phyloP scores from a whole-genome alignment of 2,113 vertebrate genomes.

The Nycticryphes semicollaris region DNA sequence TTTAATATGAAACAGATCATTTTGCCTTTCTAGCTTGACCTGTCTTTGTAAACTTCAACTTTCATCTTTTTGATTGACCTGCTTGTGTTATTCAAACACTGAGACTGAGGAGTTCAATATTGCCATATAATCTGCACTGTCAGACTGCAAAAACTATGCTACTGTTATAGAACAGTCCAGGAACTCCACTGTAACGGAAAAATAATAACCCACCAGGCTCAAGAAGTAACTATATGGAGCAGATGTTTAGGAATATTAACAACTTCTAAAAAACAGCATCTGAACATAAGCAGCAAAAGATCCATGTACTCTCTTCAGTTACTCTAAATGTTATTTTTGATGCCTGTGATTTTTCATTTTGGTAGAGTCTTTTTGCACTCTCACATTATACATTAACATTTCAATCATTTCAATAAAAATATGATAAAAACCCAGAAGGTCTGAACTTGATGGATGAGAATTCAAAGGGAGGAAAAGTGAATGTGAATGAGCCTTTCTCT shows the following conservation, averaged over 20 bases:
- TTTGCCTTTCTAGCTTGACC: background rate
- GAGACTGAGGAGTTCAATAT: background rate
- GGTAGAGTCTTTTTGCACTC: background rate
- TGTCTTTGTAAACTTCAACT: background rate
- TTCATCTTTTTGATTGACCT: background rate
- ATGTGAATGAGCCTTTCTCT: background rate
- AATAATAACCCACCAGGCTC: background rate
- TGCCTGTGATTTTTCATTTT: background rate
- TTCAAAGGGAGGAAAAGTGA: background rate
- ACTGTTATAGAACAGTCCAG: background rate
- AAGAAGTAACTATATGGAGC: background rate
- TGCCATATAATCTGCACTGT: background rate
- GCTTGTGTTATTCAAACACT: background rate
- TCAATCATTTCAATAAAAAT: conserved; percentile 22
- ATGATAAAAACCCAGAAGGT: background rate
- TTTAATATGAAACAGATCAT: background rate
- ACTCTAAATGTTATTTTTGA: background rate
- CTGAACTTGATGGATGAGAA: background rate
- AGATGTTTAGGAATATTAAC: background rate
- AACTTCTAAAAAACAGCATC: background rate
- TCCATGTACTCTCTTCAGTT: background rate
- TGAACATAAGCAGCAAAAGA: background rate
- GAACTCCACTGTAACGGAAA: background rate
- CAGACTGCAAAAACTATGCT: background rate
- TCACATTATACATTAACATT: background rate